Conservation (phyloP, 2,113 vertebrate genomes). For the Gallinago jamesoni region DNA sequence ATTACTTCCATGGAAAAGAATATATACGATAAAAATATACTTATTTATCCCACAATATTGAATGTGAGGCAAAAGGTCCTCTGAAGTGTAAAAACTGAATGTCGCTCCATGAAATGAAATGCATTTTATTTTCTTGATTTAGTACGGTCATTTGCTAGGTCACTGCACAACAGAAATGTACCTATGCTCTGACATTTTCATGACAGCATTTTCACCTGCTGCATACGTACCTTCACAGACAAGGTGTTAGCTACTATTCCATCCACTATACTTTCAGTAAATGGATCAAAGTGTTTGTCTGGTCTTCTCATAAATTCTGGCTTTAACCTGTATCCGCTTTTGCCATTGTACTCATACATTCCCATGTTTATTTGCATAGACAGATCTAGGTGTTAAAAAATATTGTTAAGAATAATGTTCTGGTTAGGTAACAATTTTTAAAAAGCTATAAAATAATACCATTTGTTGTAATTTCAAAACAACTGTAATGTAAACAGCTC, state of each 20-base stretch:
- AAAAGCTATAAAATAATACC: neutral
- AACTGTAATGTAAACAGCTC: neutral
- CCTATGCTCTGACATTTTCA: neutral
- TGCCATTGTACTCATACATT: conserved; percentile 97
- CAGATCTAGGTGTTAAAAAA: conserved; percentile 80
- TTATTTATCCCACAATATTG: neutral
- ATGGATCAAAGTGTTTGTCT: conserved; percentile 97
- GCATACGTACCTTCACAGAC: conserved; percentile 88
- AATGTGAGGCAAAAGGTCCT: neutral
- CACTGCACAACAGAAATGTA: neutral
- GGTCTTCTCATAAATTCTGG: conserved; percentile 97
- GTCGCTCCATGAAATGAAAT: neutral
- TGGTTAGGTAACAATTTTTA: neutral
- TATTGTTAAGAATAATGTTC: neutral
- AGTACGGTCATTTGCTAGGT: neutral
- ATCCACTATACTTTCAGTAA: conserved; percentile 94
- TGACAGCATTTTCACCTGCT: neutral
- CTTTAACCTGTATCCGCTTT: conserved; percentile 93
- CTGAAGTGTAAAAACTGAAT: neutral
- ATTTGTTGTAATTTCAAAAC: neutral
- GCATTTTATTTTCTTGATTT: neutral
- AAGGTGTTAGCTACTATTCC: conserved; percentile 97
- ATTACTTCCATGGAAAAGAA: neutral
- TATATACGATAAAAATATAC: neutral
- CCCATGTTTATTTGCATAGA: conserved; percentile 99